Evolutionary conservation across 2,113 vertebrate species (phyloP).

Genomic region (Colius striatus): DNA sequence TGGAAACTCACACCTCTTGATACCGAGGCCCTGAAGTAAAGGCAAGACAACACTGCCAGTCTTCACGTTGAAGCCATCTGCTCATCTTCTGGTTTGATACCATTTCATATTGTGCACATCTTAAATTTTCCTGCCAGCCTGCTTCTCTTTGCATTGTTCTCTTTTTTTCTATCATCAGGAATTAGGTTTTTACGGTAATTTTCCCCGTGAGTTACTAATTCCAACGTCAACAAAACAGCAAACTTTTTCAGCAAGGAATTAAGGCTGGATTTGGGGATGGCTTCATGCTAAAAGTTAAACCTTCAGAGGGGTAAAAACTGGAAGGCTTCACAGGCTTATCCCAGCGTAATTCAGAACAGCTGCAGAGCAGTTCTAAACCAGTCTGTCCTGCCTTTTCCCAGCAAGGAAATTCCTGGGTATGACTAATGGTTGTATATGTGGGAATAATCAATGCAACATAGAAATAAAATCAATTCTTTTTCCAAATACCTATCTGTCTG

Average conservation of each 20-base stretch:
- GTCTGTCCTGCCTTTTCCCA: background rate
- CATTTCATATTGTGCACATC: background rate
- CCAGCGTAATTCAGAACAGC: conserved; percentile 48
- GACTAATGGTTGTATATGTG: conserved; percentile 15
- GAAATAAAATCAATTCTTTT: conserved; percentile 50
- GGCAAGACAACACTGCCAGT: background rate
- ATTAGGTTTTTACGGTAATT: background rate
- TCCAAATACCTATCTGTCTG: conserved; percentile 9
- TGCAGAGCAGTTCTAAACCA: conserved; percentile 33
- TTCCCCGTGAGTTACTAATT: background rate
- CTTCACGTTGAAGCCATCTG: background rate
- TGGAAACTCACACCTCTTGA: conserved; percentile 2
- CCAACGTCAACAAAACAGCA: background rate
- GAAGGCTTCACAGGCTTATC: background rate
- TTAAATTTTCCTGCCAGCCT: background rate
- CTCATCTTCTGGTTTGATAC: background rate
- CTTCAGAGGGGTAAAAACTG: background rate
- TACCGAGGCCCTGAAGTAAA: background rate
- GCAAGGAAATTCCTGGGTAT: conserved; percentile 55
- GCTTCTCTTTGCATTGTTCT: background rate
- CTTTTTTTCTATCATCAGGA: background rate
- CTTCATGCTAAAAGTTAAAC: background rate
- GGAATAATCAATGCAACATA: conserved; percentile 56
- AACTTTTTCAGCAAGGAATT: background rate
- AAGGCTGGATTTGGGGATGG: background rate